Percentiles rank a stretch among this genome's conserved stretches.
Evolutionary conservation across 2,113 vertebrate species (phyloP).

Genomic region (Rutilus rutilus): DNA sequence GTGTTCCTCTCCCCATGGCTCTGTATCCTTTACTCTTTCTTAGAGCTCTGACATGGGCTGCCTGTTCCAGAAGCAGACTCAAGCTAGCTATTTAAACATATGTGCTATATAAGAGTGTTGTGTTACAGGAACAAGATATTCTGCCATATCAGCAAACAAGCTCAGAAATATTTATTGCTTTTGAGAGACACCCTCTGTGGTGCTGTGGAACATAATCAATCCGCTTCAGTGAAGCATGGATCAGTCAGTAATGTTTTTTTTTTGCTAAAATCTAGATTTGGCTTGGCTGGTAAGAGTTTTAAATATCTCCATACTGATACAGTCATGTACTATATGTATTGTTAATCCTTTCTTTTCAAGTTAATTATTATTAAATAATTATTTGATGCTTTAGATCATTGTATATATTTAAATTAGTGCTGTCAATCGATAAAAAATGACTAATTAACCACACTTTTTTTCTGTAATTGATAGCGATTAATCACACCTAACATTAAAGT

Average conservation of each 20-base stretch:
- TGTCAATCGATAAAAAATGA: no score
- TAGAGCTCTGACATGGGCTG: neutral
- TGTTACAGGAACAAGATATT: constrained; percentile 10
- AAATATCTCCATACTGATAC: neutral
- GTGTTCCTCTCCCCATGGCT: neutral
- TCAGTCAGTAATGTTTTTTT: neutral
- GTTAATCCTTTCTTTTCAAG: neutral
- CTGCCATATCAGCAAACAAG: constrained; percentile 9
- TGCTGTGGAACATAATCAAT: neutral
- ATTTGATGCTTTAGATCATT: neutral
- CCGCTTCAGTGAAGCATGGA: neutral
- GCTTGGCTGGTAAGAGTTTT: neutral
- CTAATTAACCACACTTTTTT: no score
- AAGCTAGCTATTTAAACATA: constrained; percentile 2
- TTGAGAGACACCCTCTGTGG: neutral
- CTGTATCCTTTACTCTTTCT: neutral
- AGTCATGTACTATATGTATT: neutral
- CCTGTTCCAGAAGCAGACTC: neutral
- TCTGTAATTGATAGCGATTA: no score
- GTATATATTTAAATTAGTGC: no score
- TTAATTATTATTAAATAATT: neutral
- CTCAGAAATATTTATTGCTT: neutral
- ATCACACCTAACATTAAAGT: no score
- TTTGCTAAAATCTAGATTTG: neutral
- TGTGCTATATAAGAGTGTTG: neutral